A percentile compares a stretch with the other conserved stretches of the same genome.
These are phyloP conservation scores for Agrilus mali DNA, from an alignment of 2,888 invertebrate species.

Conservation along the genomic window DNA sequence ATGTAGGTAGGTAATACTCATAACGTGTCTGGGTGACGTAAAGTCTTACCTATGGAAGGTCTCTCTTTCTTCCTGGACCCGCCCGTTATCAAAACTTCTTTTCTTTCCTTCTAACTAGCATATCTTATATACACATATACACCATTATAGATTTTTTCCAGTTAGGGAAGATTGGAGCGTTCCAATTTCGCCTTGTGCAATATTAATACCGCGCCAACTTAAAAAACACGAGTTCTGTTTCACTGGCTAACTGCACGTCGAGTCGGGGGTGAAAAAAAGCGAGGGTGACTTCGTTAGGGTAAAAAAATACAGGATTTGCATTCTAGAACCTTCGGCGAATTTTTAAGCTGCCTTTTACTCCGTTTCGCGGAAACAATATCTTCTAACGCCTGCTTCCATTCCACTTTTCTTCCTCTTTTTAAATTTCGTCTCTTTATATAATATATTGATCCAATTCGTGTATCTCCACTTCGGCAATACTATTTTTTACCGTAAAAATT, in stretches of 20 bases:
- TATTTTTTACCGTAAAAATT: too few species aligned
- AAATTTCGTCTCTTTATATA: not conserved
- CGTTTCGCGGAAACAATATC: not conserved
- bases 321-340: constrained; percentile 30
- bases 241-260: constrained; percentile 27
- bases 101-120: constrained; percentile 35
- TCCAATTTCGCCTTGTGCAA: constrained; percentile 22
- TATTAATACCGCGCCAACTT: constrained; percentile 20
- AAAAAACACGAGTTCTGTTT: constrained; percentile 18
- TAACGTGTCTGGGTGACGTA: too few species aligned
- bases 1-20: too few species aligned
- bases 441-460: too few species aligned
- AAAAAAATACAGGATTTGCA: constrained; percentile 37
- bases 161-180: constrained; percentile 32
- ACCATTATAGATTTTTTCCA: constrained; percentile 37
- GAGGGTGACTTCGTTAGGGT: constrained; percentile 37
- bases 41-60: too few species aligned
- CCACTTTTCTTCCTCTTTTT: constrained; percentile 1
- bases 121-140: constrained; percentile 36
- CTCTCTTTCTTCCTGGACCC: too few species aligned
- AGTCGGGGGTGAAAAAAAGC: constrained; percentile 36
- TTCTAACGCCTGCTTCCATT: not conserved
- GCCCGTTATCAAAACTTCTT: constrained; percentile 32
- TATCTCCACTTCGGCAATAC: not conserved
- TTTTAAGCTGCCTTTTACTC: constrained; percentile 9